Evolutionary conservation across 2,113 vertebrate species (phyloP).

Genomic region (Actenoides lindsayi): DNA sequence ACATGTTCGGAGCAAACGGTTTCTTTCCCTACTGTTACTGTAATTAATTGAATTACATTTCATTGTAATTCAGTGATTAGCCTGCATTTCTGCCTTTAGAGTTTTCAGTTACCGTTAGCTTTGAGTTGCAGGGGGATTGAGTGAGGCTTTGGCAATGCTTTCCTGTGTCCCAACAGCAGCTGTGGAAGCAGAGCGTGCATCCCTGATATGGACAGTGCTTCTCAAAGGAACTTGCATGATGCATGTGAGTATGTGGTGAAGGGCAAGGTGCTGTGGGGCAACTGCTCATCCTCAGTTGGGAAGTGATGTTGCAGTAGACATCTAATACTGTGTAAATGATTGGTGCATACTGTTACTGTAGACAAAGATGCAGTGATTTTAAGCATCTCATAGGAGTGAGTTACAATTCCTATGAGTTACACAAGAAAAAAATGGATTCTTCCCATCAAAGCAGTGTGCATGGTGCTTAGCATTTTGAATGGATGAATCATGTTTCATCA

Average conservation of each 20-base stretch:
- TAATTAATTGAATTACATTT: slow-evolving; percentile 45
- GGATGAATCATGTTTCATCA: neutral
- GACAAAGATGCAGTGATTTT: neutral
- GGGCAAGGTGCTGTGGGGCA: neutral
- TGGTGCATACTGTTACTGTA: neutral
- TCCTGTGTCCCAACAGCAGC: neutral
- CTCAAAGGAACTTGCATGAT: neutral
- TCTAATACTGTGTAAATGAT: neutral
- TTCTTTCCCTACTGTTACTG: slow-evolving; percentile 17
- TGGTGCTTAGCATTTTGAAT: neutral
- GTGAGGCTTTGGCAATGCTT: neutral
- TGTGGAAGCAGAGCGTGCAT: neutral
- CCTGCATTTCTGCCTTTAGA: neutral
- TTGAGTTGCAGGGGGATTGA: neutral
- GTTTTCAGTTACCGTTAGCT: neutral
- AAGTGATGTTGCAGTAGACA: neutral
- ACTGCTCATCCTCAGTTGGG: neutral
- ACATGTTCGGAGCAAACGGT: neutral
- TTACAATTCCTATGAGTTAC: neutral
- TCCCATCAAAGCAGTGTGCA: neutral
- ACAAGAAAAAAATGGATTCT: neutral
- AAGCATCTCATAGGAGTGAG: neutral
- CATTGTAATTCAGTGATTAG: slow-evolving; percentile 26
- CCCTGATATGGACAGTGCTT: neutral
- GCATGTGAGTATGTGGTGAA: neutral